These are phyloP conservation scores for Podocnemis expansa DNA, from an alignment of 2,113 vertebrate genomes.

Conservation along the genomic window DNA sequence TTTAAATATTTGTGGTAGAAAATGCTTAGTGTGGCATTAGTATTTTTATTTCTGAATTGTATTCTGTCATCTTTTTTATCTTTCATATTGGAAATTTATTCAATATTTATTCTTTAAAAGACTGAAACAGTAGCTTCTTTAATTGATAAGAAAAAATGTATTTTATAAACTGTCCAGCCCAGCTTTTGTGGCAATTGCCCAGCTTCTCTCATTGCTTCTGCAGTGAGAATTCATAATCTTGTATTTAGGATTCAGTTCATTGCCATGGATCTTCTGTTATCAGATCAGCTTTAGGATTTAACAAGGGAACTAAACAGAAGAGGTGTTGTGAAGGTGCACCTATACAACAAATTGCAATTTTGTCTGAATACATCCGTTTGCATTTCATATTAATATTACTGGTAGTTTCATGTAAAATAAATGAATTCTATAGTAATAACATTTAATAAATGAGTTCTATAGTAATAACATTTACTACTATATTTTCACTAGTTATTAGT, in stretches of 20 bases:
- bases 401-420: not conserved
- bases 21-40: not conserved
- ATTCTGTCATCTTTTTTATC: not conserved
- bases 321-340: not conserved
- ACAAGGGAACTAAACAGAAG: not conserved
- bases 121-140: fast-evolving
- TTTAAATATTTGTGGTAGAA: not conserved
- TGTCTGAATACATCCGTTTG: not conserved
- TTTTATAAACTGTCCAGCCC: not conserved
- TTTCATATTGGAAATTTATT: not conserved
- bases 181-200: not conserved
- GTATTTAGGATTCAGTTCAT: not conserved
- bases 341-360: not conserved
- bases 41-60: not conserved
- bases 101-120: not conserved
- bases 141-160: not conserved
- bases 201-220: not conserved
- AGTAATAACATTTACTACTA: no score
- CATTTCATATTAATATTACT: fast-evolving
- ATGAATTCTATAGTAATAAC: no score
- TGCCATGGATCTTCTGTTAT: not conserved
- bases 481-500: no score
- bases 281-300: not conserved
- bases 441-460: no score
- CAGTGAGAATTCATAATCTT: not conserved